A percentile compares a stretch with the other conserved stretches of the same genome.
These are phyloP conservation scores for Rapana venosa DNA, from an alignment of 2,888 invertebrate genomes.

Conservation along the genomic window DNA sequence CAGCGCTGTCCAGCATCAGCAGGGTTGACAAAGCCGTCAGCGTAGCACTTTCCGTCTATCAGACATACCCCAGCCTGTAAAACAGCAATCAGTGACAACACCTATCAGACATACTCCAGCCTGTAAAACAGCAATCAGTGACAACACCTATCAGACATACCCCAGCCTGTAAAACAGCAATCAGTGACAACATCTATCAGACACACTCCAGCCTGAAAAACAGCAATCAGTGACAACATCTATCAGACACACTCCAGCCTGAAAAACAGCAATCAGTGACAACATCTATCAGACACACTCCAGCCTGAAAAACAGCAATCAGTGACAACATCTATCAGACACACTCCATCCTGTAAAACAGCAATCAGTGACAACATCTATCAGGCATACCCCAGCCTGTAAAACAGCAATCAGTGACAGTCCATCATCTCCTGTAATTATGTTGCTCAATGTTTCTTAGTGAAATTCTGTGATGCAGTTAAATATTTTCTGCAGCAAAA, in stretches of 20 bases:
- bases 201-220: slow-evolving; percentile 55
- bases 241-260: not conserved
- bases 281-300: not conserved
- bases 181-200: not conserved
- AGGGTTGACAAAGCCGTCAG: slow-evolving; percentile 53
- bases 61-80: slow-evolving; percentile 63
- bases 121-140: not conserved
- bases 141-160: not conserved
- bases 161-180: not conserved
- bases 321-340: not conserved
- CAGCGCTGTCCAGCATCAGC: slow-evolving; percentile 53
- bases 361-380: slow-evolving; percentile 42
- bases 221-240: not conserved
- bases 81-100: not conserved
- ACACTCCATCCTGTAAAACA: slow-evolving; percentile 54
- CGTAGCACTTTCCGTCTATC: slow-evolving; percentile 61
- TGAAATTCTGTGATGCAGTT: too few relatives aligned
- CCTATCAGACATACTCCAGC: not conserved
- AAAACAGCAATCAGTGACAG: slow-evolving; percentile 10
- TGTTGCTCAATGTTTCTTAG: too few relatives aligned
- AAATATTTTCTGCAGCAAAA: too few relatives aligned
- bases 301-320: not conserved
- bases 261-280: not conserved
- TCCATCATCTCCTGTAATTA: too few relatives aligned
- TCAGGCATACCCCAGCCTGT: slow-evolving; percentile 62